Percentiles rank a stretch among this genome's conserved stretches.
phyloP scores from a whole-genome alignment of 2,113 vertebrate genomes.

The Pyrgilauda ruficollis region DNA sequence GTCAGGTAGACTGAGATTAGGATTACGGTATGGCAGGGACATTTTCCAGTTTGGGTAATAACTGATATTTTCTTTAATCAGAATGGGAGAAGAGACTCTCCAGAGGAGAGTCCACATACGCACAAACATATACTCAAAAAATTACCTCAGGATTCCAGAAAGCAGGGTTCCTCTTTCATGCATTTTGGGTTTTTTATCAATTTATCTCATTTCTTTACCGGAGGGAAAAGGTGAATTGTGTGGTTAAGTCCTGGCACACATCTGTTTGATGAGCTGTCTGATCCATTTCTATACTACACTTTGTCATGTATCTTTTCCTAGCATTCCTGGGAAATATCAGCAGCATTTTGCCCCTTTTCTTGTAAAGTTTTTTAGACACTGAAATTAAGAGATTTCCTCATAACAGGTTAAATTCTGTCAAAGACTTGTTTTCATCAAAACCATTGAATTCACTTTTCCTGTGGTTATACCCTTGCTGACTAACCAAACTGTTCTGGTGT shows the following conservation, averaged over 20 bases:
- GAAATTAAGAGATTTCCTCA: not conserved
- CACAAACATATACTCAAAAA: not conserved
- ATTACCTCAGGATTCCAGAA: not conserved
- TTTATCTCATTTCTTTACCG: not conserved
- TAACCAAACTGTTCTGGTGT: not conserved
- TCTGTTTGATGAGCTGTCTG: not conserved
- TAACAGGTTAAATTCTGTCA: not conserved
- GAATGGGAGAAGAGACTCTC: not conserved
- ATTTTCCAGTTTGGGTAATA: not conserved
- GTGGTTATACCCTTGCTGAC: not conserved
- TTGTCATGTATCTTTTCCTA: not conserved
- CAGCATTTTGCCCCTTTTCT: not conserved
- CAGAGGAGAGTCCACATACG: not conserved
- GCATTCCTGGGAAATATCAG: not conserved
- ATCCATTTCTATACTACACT: not conserved
- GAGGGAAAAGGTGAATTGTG: not conserved
- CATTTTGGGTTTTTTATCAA: not conserved
- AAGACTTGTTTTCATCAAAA: not conserved
- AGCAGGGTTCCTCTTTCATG: not conserved
- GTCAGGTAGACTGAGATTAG: not conserved
- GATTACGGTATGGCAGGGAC: not conserved
- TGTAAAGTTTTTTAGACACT: not conserved
- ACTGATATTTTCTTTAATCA: not conserved
- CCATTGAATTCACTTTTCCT: not conserved
- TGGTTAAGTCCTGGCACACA: not conserved